phyloP scores from a whole-genome alignment of 2,888 invertebrate genomes.

The Chaetogeoica ovagalla region DNA sequence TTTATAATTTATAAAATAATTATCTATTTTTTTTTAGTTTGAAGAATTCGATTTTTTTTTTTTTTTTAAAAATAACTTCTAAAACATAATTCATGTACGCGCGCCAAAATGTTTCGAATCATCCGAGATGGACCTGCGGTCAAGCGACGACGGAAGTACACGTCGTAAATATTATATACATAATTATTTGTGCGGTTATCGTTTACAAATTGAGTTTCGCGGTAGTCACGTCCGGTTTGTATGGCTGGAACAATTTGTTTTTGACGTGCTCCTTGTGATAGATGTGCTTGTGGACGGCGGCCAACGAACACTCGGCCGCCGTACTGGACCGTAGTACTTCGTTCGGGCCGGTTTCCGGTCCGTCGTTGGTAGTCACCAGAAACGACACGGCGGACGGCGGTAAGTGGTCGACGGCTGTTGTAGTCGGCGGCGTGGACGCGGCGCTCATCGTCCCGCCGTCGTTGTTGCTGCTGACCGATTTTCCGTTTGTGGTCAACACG shows the following conservation, averaged over 20 bases:
- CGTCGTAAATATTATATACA: too few species aligned
- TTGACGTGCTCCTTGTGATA: conserved; percentile 52
- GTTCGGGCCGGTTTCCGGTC: conserved; percentile 59
- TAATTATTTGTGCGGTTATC: too few species aligned
- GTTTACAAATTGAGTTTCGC: conserved; percentile 26
- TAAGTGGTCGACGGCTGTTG: conserved; percentile 35
- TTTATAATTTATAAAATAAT: too few species aligned
- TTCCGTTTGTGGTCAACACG: conserved; percentile 62
- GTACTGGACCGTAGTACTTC: conserved; percentile 57
- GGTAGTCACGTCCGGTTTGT: conserved; percentile 65
- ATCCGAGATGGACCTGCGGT: too few species aligned
- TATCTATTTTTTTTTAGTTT: too few species aligned
- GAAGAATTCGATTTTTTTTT: too few species aligned
- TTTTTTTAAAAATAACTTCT: too few species aligned
- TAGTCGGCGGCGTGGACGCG: conserved; percentile 55
- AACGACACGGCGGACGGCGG: conserved; percentile 54
- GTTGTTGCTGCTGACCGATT: conserved; percentile 58
- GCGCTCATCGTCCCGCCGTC: conserved; percentile 37
- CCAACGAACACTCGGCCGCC: conserved; percentile 56
- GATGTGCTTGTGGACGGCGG: conserved; percentile 53
- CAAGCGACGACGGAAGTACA: too few species aligned
- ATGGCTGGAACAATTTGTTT: conserved; percentile 74
- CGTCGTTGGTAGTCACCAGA: conserved; percentile 56
- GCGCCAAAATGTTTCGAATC: too few species aligned
- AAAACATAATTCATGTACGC: too few species aligned